A percentile compares a stretch with the other conserved stretches of the same genome.
Evolutionary conservation across 2,888 invertebrate genomes (phyloP).

Genomic region (Sialis fuliginosa): DNA sequence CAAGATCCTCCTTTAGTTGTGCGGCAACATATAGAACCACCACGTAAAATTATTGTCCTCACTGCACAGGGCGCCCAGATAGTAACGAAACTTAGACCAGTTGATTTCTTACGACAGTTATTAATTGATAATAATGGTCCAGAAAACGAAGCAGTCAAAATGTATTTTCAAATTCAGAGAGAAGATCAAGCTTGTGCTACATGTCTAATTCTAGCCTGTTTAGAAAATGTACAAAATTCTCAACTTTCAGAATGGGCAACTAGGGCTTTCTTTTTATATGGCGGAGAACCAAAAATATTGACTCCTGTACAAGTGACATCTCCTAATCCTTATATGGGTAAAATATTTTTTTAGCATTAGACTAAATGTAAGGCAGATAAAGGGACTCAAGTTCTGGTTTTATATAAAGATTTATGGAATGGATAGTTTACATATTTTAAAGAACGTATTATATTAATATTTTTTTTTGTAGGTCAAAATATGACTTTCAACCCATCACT

Average conservation of each 20-base stretch:
- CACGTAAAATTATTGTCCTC: slow-evolving; percentile 65
- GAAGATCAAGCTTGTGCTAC: slow-evolving; percentile 82
- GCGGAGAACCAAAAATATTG: slow-evolving; percentile 45
- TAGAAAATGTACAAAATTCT: slow-evolving; percentile 30
- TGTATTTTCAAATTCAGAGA: slow-evolving; percentile 69
- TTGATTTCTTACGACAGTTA: slow-evolving; percentile 70
- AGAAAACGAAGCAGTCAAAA: slow-evolving; percentile 66
- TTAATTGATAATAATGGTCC: slow-evolving; percentile 69
- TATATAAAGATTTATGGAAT: too few species aligned
- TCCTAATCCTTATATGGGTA: background rate
- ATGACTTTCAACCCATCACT: slow-evolving; percentile 9
- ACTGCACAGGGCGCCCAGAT: slow-evolving; percentile 80
- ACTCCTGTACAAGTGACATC: slow-evolving; percentile 1
- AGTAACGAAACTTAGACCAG: slow-evolving; percentile 66
- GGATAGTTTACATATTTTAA: too few species aligned
- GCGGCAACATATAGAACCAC: slow-evolving; percentile 51
- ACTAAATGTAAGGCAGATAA: too few species aligned
- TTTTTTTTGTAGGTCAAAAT: background rate
- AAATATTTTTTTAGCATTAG: background rate
- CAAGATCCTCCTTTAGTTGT: slow-evolving; percentile 44
- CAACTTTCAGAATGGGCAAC: slow-evolving; percentile 72
- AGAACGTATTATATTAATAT: too few species aligned
- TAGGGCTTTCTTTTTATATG: slow-evolving; percentile 81
- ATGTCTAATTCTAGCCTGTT: slow-evolving; percentile 70
- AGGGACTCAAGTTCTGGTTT: too few species aligned